Percentiles rank a stretch among this genome's conserved stretches.
phyloP scores from a whole-genome alignment of 2,797 vertebrate species.

The Malurus splendens region DNA sequence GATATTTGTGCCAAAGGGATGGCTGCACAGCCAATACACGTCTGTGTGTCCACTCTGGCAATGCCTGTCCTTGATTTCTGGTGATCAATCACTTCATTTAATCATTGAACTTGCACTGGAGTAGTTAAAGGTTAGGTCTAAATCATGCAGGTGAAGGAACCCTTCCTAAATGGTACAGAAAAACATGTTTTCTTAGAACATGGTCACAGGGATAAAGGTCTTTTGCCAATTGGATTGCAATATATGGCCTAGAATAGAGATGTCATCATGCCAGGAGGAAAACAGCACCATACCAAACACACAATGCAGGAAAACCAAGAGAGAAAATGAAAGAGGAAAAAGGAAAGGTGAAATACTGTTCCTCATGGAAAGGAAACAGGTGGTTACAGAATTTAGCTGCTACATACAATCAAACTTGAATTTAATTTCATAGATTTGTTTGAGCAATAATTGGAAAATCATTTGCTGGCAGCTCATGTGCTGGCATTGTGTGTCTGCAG shows the following conservation, averaged over 20 bases:
- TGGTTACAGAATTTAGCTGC: neutral
- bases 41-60: neutral
- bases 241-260: neutral
- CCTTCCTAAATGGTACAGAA: neutral
- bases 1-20: neutral
- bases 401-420: conserved; percentile 4
- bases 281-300: neutral
- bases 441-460: conserved; percentile 29
- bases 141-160: neutral
- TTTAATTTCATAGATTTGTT: conserved; percentile 32
- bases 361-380: neutral
- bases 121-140: neutral
- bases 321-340: neutral
- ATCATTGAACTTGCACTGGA: neutral
- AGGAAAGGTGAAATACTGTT: neutral
- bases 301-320: neutral
- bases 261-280: neutral
- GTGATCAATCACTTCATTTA: neutral
- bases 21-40: neutral
- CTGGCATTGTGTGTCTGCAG: conserved; percentile 14
- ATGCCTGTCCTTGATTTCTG: neutral
- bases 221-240: neutral
- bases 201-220: neutral
- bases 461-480: conserved; percentile 37
- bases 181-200: neutral